Evolutionary conservation across 2,888 invertebrate genomes (phyloP).

Genomic region (Torymus tubicola): DNA sequence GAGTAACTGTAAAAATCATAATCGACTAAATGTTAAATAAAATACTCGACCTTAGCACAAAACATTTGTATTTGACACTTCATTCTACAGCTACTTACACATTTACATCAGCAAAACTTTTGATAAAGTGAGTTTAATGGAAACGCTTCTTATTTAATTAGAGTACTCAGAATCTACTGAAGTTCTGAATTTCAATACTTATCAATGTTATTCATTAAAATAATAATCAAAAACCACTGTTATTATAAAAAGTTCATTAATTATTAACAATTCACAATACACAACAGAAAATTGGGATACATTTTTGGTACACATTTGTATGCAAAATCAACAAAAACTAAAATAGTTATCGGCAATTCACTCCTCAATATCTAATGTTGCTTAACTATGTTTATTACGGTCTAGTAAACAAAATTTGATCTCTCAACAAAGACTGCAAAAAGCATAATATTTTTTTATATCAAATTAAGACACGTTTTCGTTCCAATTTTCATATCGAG

Average conservation of each 20-base stretch:
- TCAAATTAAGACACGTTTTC: background rate
- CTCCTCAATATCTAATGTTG: too few species aligned
- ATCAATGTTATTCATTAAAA: constrained; percentile 28
- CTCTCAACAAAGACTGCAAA: constrained; percentile 14
- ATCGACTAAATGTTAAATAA: constrained; percentile 56
- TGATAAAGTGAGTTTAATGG: background rate
- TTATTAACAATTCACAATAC: background rate
- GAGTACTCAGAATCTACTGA: background rate
- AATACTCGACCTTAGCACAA: constrained; percentile 41
- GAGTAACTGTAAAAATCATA: constrained; percentile 55
- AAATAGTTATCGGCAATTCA: too few species aligned
- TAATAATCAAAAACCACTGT: constrained; percentile 26
- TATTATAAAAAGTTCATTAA: constrained; percentile 6
- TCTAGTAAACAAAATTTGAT: constrained; percentile 14
- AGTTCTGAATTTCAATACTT: background rate
- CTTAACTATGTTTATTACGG: constrained; percentile 18
- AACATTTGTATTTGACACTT: constrained; percentile 5
- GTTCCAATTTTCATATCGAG: background rate
- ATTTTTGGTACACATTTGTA: constrained; percentile 1
- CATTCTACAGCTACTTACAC: too few species aligned
- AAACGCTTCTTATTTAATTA: background rate
- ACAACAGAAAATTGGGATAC: constrained; percentile 19
- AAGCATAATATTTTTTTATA: constrained; percentile 1
- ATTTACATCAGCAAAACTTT: constrained; percentile 10
- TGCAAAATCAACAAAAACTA: too few species aligned